Conservation (phyloP, 2,888 invertebrate genomes). For the Tuta absoluta region DNA sequence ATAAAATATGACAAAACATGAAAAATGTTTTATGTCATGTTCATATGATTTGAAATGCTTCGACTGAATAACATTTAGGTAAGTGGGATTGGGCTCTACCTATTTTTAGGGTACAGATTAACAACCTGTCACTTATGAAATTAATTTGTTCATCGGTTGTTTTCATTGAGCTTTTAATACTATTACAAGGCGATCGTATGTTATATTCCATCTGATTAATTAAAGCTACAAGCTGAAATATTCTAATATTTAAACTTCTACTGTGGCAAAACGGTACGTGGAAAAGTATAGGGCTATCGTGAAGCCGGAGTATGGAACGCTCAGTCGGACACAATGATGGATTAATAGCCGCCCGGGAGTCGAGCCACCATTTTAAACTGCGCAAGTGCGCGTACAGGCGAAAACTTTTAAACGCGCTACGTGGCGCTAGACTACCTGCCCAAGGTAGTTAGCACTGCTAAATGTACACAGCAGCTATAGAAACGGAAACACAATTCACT, state of each 20-base stretch:
- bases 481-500: slow-evolving; percentile 26
- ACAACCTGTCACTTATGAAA: too few relatives aligned
- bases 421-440: slow-evolving; percentile 29
- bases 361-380: slow-evolving; percentile 53
- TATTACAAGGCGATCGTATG: too few relatives aligned
- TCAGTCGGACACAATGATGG: slow-evolving; percentile 60
- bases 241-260: background rate
- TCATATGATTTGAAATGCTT: too few relatives aligned
- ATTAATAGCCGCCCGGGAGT: slow-evolving; percentile 55
- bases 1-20: too few relatives aligned
- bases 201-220: too few relatives aligned
- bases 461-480: background rate
- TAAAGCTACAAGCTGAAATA: too few relatives aligned
- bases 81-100: too few relatives aligned
- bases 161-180: too few relatives aligned
- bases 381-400: slow-evolving; percentile 45
- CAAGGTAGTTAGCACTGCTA: slow-evolving; percentile 15
- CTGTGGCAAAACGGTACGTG: background rate
- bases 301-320: slow-evolving; percentile 38
- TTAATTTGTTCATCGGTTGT: too few relatives aligned
- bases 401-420: slow-evolving; percentile 50
- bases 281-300: slow-evolving; percentile 28
- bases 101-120: too few relatives aligned
- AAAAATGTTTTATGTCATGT: too few relatives aligned
- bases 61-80: too few relatives aligned